These are phyloP conservation scores for Acanthosepion lycidas DNA, from an alignment of 2,888 invertebrate genomes.

Conservation along the genomic window DNA sequence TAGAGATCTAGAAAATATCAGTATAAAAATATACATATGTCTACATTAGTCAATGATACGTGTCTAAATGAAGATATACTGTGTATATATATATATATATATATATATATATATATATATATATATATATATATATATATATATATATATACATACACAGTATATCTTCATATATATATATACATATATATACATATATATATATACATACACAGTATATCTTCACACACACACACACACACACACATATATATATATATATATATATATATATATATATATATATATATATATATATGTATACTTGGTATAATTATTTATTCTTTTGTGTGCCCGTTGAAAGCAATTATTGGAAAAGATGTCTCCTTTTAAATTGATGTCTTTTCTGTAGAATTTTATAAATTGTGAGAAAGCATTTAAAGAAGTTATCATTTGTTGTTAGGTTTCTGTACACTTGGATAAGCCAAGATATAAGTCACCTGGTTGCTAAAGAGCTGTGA, in stretches of 20 bases:
- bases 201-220: too few relatives aligned
- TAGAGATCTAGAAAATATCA: too few relatives aligned
- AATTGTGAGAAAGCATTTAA: not conserved
- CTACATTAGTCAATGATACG: too few relatives aligned
- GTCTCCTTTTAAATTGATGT: not conserved
- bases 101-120: not conserved
- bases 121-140: conserved; percentile 45
- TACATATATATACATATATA: not conserved
- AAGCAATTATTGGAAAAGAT: not conserved
- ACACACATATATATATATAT: not conserved
- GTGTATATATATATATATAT: not conserved
- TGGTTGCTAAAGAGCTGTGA: not conserved
- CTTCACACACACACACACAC: too few relatives aligned
- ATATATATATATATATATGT: not conserved
- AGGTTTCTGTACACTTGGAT: not conserved
- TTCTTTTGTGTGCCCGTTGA: not conserved
- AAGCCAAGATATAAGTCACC: not conserved
- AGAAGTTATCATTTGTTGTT: too few relatives aligned
- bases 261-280: conserved; percentile 25
- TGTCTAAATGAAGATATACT: too few relatives aligned
- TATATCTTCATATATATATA: conserved; percentile 41
- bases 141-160: too few relatives aligned
- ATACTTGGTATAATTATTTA: not conserved
- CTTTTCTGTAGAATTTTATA: not conserved
- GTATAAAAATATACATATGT: too few relatives aligned